Conservation (phyloP, 2,113 vertebrate species). For the Poeciliopsis turrubarensis region DNA sequence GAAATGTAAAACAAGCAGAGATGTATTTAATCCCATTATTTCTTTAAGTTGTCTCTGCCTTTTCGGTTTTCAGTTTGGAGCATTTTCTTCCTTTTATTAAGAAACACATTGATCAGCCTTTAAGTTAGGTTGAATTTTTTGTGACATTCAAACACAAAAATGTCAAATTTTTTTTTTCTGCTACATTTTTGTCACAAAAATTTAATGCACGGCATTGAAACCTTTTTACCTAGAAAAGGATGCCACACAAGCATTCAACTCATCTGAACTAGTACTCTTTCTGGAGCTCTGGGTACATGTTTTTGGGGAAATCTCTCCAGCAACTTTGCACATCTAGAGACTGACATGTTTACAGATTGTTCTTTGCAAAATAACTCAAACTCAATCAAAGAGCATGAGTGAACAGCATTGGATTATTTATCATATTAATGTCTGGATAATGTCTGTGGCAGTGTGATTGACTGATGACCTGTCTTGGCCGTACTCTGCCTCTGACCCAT, state of each 20-base stretch:
- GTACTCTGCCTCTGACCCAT: background rate
- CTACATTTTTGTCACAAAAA: background rate
- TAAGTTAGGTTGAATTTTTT: background rate
- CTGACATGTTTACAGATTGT: no score
- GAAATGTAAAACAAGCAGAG: constrained; percentile 72
- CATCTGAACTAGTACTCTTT: background rate
- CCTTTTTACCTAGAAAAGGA: background rate
- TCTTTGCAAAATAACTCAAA: background rate
- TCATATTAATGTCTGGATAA: background rate
- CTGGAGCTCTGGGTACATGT: background rate
- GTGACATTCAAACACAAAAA: background rate
- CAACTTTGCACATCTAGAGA: background rate
- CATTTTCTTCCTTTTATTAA: background rate
- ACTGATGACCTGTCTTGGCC: background rate
- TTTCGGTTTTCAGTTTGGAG: background rate
- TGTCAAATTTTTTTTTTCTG: no score
- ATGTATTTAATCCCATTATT: constrained; percentile 44
- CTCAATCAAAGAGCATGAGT: background rate
- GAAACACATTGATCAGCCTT: background rate
- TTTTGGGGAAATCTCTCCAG: background rate
- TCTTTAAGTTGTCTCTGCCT: constrained; percentile 9
- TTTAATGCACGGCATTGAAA: background rate
- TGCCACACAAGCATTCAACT: background rate
- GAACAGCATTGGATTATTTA: background rate
- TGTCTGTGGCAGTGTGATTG: background rate